Evolutionary conservation across 2,113 vertebrate genomes (phyloP).

Genomic region (Hystrix cristata): DNA sequence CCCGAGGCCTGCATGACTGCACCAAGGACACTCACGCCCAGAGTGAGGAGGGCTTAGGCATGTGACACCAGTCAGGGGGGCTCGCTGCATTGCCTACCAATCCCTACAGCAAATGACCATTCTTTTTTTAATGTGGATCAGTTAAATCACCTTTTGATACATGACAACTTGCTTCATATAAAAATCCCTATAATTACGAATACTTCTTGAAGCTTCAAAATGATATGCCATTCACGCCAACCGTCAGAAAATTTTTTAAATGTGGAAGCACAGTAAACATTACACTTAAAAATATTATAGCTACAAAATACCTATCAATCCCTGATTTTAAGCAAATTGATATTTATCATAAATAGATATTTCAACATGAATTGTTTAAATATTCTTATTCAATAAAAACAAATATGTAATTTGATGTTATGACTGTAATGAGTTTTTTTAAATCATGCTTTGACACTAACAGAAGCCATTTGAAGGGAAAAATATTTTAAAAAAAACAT

Average conservation of each 20-base stretch:
- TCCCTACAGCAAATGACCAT: neutral
- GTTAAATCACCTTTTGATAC: neutral
- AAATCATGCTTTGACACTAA: slow-evolving; percentile 64
- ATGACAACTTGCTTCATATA: neutral
- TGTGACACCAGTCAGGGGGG: no score
- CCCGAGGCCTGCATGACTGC: neutral
- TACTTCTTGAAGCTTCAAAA: slow-evolving; percentile 19
- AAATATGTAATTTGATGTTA: slow-evolving; percentile 80
- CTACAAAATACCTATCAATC: slow-evolving; percentile 16
- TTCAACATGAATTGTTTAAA: slow-evolving; percentile 80
- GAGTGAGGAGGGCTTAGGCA: neutral
- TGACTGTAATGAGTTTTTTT: slow-evolving; percentile 69
- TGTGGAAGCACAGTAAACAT: neutral
- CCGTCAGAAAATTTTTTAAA: slow-evolving; percentile 33
- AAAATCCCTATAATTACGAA: neutral
- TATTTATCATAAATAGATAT: slow-evolving; percentile 78
- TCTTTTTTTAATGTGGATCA: neutral
- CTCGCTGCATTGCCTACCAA: neutral
- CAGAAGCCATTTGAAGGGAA: slow-evolving; percentile 40
- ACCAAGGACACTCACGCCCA: neutral
- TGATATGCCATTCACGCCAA: neutral
- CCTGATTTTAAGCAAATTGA: slow-evolving; percentile 13
- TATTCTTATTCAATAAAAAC: slow-evolving; percentile 69
- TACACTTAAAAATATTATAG: neutral
- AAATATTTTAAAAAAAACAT: slow-evolving; percentile 41